Evolutionary conservation across 1,140 invertebrate genomes (phyloP).

Genomic region (Samia ricini): DNA sequence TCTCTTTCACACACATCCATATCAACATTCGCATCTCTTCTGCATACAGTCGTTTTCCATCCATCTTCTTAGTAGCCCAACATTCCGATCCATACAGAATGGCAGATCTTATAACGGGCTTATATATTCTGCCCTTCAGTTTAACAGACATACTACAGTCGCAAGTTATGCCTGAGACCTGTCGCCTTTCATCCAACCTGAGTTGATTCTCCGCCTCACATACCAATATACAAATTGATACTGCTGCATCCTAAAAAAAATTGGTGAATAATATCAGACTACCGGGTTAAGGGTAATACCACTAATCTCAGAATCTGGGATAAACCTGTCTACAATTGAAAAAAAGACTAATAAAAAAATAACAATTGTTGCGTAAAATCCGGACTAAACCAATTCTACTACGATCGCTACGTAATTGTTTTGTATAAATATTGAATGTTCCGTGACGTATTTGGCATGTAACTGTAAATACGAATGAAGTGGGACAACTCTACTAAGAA

Average conservation of each 20-base stretch:
- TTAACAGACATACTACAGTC: no score
- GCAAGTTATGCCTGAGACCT: no score
- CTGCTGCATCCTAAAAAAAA: not conserved
- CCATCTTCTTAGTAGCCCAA: no score
- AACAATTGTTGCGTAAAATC: slow-evolving; percentile 7
- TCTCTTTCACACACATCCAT: no score
- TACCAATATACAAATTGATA: no score
- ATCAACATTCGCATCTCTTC: no score
- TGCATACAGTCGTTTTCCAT: no score
- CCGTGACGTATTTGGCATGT: not conserved
- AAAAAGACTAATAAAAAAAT: not conserved
- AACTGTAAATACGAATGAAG: not conserved
- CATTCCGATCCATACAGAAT: no score
- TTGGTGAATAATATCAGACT: not conserved
- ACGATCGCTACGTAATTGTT: slow-evolving; percentile 3
- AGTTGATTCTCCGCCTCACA: no score
- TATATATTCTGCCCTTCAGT: no score
- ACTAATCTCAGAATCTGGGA: not conserved
- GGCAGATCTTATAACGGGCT: no score
- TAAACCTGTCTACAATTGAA: not conserved
- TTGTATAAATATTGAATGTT: not conserved
- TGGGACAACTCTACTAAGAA: not conserved
- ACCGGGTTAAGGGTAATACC: slow-evolving; percentile 4
- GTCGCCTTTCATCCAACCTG: no score
- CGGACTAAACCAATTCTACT: slow-evolving; percentile 1